These are phyloP conservation scores for Poeciliopsis prolifica DNA, from an alignment of 2,113 vertebrate species.

Conservation along the genomic window DNA sequence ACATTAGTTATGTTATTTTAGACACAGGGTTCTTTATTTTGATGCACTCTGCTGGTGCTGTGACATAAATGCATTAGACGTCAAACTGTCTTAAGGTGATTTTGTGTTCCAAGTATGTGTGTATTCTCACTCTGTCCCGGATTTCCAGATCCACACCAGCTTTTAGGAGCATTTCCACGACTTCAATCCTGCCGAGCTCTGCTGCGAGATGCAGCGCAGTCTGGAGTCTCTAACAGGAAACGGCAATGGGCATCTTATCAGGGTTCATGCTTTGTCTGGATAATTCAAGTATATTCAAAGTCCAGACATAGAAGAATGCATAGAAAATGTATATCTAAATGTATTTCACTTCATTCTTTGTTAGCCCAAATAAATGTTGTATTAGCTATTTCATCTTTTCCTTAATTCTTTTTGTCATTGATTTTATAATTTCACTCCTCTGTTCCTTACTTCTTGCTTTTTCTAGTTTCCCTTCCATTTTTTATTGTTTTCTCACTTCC, in stretches of 20 bases:
- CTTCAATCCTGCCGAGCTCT: conserved; percentile 85
- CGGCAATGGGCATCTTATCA: neutral
- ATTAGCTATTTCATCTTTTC: neutral
- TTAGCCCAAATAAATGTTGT: neutral
- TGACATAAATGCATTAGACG: neutral
- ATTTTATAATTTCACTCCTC: neutral
- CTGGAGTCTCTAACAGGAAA: conserved; percentile 83
- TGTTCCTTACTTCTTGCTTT: no score
- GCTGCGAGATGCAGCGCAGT: conserved; percentile 87
- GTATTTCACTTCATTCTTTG: neutral
- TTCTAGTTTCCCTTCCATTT: neutral
- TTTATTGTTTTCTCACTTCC: neutral
- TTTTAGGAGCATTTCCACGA: conserved; percentile 87
- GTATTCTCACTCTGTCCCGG: conserved; percentile 68
- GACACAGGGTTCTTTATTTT: neutral
- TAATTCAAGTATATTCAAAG: neutral
- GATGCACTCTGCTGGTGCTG: neutral
- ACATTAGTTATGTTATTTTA: neutral
- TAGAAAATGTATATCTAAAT: neutral
- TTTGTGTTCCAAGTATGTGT: neutral
- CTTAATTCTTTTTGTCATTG: neutral
- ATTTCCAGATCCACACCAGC: conserved; percentile 81
- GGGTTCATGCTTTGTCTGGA: neutral
- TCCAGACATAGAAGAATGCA: neutral
- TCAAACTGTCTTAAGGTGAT: neutral